Evolutionary conservation across 2,888 invertebrate genomes (phyloP).

Genomic region (Acrobasis consociella): DNA sequence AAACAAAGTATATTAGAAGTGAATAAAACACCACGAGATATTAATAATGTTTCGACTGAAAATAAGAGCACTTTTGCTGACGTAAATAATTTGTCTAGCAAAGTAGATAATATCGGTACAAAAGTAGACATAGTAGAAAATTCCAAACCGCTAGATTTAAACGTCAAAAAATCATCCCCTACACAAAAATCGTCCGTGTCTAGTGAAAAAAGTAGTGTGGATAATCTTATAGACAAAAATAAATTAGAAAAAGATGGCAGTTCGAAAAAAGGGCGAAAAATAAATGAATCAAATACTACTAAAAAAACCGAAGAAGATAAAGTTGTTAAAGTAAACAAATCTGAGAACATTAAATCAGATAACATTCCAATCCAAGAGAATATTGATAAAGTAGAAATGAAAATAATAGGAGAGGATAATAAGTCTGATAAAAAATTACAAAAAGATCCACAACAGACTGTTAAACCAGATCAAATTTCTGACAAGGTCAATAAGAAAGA

Average conservation of each 20-base stretch:
- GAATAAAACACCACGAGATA: slow-evolving; percentile 8
- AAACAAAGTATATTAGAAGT: not conserved
- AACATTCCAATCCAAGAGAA: slow-evolving; percentile 60
- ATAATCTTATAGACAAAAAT: slow-evolving; percentile 35
- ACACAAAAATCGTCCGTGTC: not conserved
- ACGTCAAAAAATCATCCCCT: not conserved
- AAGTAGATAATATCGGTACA: not conserved
- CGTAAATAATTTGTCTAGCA: not conserved
- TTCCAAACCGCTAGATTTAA: not conserved
- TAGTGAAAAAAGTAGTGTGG: slow-evolving; percentile 28
- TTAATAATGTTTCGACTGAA: not conserved
- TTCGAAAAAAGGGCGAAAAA: not conserved
- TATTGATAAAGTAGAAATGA: slow-evolving; percentile 28
- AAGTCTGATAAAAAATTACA: slow-evolving; percentile 16
- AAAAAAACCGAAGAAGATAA: not conserved
- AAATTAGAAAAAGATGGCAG: not conserved
- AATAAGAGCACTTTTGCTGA: not conserved
- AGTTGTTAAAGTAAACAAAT: not conserved
- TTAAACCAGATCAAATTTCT: not conserved
- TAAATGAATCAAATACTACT: not conserved
- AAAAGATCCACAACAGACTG: not conserved
- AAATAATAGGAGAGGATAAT: slow-evolving; percentile 19
- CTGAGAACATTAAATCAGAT: slow-evolving; percentile 34
- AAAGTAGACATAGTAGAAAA: not conserved
- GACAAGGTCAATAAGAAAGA: not conserved